A percentile compares a stretch with the other conserved stretches of the same genome.
Conservation (phyloP, 2,797 vertebrate species). For the Chrosomus eos region DNA sequence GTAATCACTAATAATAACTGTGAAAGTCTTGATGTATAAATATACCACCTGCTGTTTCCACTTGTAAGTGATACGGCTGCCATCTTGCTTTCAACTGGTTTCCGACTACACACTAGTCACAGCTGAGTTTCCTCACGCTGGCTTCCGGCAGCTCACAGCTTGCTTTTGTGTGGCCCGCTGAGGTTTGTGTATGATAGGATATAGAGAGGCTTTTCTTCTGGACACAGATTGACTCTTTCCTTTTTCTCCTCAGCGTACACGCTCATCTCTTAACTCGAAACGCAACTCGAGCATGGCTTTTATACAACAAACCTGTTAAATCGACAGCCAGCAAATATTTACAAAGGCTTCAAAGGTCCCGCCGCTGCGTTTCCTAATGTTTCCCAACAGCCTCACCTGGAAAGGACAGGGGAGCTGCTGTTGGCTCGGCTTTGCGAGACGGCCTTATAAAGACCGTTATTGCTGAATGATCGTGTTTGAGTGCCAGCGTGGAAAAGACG, state of each 20-base stretch:
- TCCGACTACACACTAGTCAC: constrained; percentile 29
- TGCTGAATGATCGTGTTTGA: constrained; percentile 69
- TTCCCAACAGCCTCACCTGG: constrained; percentile 61
- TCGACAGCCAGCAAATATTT: constrained; percentile 70
- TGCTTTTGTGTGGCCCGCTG: constrained; percentile 49
- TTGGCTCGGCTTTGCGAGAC: constrained; percentile 57
- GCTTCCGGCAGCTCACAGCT: constrained; percentile 43
- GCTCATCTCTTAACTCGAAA: constrained; percentile 37
- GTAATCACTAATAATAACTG: constrained; percentile 18
- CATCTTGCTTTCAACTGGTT: constrained; percentile 50
- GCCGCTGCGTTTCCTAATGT: constrained; percentile 37
- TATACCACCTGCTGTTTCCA: constrained; percentile 26
- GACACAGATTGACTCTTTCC: constrained; percentile 22
- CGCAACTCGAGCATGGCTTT: constrained; percentile 24
- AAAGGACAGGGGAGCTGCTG: constrained; percentile 55
- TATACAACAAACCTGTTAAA: constrained; percentile 61
- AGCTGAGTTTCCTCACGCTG: constrained; percentile 37
- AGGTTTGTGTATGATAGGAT: constrained; percentile 49
- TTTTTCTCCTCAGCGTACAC: neutral
- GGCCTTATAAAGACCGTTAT: constrained; percentile 68
- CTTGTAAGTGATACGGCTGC: constrained; percentile 39
- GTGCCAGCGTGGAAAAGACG: constrained; percentile 73
- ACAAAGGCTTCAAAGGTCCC: constrained; percentile 65
- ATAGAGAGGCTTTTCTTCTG: constrained; percentile 44
- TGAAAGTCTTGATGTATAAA: constrained; percentile 22